Conservation (phyloP, 2,113 vertebrate genomes). For the Circaetus gallicus region DNA sequence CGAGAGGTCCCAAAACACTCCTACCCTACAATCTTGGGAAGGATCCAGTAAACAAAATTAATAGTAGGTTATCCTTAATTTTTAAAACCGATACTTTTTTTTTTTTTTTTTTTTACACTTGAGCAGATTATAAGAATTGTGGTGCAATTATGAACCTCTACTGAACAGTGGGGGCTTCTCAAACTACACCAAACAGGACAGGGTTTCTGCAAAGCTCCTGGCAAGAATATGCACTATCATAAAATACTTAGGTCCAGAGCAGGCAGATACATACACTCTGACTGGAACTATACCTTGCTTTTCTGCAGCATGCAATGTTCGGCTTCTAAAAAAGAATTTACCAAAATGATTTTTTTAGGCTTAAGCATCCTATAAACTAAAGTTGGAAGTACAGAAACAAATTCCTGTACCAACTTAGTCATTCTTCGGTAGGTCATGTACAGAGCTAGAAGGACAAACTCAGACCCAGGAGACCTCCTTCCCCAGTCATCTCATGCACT, state of each 20-base stretch:
- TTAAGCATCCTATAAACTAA: neutral
- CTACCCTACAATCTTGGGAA: neutral
- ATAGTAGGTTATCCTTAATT: neutral
- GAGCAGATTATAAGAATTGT: neutral
- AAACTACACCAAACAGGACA: neutral
- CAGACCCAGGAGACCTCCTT: neutral
- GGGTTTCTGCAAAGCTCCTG: neutral
- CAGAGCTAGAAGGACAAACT: neutral
- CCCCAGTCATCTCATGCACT: rapidly evolving
- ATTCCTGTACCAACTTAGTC: neutral
- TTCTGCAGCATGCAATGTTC: rapidly evolving
- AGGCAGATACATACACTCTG: rapidly evolving
- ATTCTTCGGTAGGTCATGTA: rapidly evolving
- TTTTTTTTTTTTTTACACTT: neutral
- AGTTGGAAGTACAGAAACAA: neutral
- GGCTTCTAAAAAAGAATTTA: neutral
- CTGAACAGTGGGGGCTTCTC: neutral
- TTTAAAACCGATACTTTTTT: neutral
- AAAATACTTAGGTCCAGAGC: rapidly evolving
- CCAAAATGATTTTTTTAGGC: neutral
- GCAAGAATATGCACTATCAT: neutral
- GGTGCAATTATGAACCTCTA: neutral
- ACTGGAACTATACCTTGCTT: neutral
- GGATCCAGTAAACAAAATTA: neutral
- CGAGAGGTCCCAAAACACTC: rapidly evolving